Evolutionary conservation across 1,140 invertebrate genomes (phyloP), one percentile per base, ranked within the genome.

Genomic region (Cherax destructor): DNA sequence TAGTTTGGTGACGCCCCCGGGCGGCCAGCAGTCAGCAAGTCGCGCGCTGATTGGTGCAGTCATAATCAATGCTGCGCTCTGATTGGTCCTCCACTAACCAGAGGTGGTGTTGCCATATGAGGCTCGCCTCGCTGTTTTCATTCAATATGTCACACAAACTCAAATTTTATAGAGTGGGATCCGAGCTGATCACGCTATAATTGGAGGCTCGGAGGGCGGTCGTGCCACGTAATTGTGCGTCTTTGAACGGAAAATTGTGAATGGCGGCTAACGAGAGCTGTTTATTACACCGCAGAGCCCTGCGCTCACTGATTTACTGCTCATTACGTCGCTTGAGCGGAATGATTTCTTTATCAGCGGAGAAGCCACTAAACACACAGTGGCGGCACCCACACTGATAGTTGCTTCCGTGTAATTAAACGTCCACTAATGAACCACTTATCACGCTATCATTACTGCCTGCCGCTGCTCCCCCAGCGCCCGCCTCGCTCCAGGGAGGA

Each of bases 211-310:
- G 81, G 88, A 50, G 83, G 74, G 81, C 86, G 86, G 86, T 81
- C 59, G 86, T 49, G 78, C 47, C 41, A 49, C 50, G 88, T 91
- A 91, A 91, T 91, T 91, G 88, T 91, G 88, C 88, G 88, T 85
- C 88, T 91, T 85, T 85, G 88, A 69, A 91, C 88, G 88, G 88
- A 91, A 91, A 91, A 91, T 91, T 79, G 88, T 91, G 88, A 91
- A 91, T 91, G 88, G 88, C 76, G 76, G 83, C 88, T 91, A 91
- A 91, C 88, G 88, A 91, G 88, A 85, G 83, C 72, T 85, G 83
- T 91, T 91, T 86, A 91, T 91, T 91, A 91, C 47, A 72, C 72
- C 50, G 88, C n/a, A 61, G 30, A 69, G 52, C 72, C 47, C 13
- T 9, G 78, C 78, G 69, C 88, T 72, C 80, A 83, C 65, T 84